Evolutionary conservation across 2,113 vertebrate genomes (phyloP).

Genomic region (Trematomus loennbergii): DNA sequence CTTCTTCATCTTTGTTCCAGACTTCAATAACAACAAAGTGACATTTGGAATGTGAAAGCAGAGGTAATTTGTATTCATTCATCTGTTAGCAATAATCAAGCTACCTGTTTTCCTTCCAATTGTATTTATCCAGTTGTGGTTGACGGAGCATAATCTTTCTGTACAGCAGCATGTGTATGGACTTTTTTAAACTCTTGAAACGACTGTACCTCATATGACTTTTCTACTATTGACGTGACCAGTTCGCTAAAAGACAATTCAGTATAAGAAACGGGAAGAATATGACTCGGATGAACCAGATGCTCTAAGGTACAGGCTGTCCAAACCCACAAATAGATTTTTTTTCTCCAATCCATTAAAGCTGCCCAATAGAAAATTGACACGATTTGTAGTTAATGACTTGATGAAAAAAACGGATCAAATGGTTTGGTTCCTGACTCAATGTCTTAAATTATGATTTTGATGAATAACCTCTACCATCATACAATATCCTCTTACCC

Average conservation of each 20-base stretch:
- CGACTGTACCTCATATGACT: background rate
- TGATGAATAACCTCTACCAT: slow-evolving; percentile 46
- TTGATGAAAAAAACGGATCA: slow-evolving; percentile 44
- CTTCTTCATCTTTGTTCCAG: slow-evolving; percentile 38
- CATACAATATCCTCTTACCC: slow-evolving; percentile 17
- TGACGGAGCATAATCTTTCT: slow-evolving; percentile 7
- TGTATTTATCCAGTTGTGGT: slow-evolving; percentile 4
- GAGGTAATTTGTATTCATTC: slow-evolving; percentile 53
- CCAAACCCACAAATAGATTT: slow-evolving; percentile 6
- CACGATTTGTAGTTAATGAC: slow-evolving; percentile 44
- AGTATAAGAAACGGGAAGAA: background rate
- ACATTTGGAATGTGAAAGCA: slow-evolving; percentile 40
- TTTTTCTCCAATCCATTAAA: slow-evolving; percentile 14
- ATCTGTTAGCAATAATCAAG: slow-evolving; percentile 47
- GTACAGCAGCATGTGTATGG: background rate
- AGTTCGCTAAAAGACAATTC: background rate
- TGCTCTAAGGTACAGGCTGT: background rate
- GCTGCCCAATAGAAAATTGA: slow-evolving; percentile 16
- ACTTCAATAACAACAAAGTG: slow-evolving; percentile 40
- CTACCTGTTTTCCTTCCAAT: slow-evolving; percentile 26
- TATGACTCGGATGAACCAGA: background rate
- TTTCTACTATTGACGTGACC: background rate
- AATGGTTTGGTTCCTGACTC: slow-evolving; percentile 40
- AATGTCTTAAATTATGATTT: slow-evolving; percentile 52
- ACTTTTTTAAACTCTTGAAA: background rate